Conservation (phyloP, 2,888 invertebrate genomes). For the Tinea semifulvella region DNA sequence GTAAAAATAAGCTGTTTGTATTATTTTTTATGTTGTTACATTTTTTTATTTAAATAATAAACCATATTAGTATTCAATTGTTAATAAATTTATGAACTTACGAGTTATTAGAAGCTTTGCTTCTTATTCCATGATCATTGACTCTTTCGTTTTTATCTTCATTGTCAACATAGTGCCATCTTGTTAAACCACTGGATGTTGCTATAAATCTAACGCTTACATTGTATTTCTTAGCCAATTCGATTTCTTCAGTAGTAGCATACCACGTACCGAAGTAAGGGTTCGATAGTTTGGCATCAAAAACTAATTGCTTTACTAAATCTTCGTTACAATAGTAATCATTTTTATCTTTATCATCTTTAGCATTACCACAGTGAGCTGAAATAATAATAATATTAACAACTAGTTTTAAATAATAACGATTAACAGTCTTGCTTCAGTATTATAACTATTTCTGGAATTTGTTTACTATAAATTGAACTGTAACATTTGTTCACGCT, state of each 20-base stretch:
- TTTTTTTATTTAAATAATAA: not conserved
- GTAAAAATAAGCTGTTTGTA: not conserved
- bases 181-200: conserved; percentile 87
- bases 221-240: conserved; percentile 72
- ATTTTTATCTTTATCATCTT: conserved; percentile 64
- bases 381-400: conserved; percentile 22
- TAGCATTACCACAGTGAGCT: conserved; percentile 74
- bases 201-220: conserved; percentile 84
- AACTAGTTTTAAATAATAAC: too few species aligned
- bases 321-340: conserved; percentile 88
- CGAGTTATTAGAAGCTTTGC: conserved; percentile 36
- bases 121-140: conserved; percentile 36
- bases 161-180: conserved; percentile 82
- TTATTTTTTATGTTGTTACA: not conserved
- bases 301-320: conserved; percentile 83
- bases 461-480: too few species aligned
- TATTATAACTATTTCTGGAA: too few species aligned
- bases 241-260: conserved; percentile 55
- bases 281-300: conserved; percentile 81
- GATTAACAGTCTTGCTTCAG: too few species aligned
- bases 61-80: too few species aligned
- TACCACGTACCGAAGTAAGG: conserved; percentile 67
- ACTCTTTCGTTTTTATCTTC: conserved; percentile 63
- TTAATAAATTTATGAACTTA: too few species aligned
- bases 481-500: too few species aligned